Base-by-base conservation (phyloP, 2,797 vertebrate species). In the Liparis tanakae region DNA sequence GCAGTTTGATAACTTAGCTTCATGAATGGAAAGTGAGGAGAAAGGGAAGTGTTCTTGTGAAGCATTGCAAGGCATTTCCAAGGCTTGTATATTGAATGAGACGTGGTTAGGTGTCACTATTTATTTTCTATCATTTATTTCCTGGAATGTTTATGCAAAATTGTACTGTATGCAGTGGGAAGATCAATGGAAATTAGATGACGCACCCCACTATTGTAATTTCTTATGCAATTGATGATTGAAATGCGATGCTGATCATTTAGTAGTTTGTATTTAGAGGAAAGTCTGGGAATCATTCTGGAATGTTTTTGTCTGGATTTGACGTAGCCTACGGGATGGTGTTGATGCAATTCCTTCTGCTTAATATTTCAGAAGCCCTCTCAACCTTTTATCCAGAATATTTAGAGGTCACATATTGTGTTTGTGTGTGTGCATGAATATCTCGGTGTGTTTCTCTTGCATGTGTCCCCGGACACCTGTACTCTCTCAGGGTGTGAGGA, bases 391-490 rank as follows among this genome's bases (percentile, higher is more conserved):
- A 41, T 66, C 14, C 70, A 78, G 57, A 80, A 87, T 77, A 84
- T 80, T 88, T 85, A 81, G 86, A 92, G 88, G 89, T 90, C 86
- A 80, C 71, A 55, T 9, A 1, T 65, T 69, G 68, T 80, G 73
- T 76, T 60, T 65, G 68, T 79, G 63, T 66, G 44, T 33, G 78
- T 81, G 78, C 44, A 25, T 22, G 60, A 15, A 36, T 57, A 30
- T 76, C 3, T 81, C 50, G 80, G 80, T 67, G 87, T 80, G 73
- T 79, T 78, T 77, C 73, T 80, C 70, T 48, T 57, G 87, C 65
- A 65, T 69, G 84, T 79, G 87, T 92, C 90, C 85, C 89, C 81
- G 80, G 86, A 91, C 90, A 90, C 88, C 89, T 92, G 91, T 89
- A 87, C 90, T 87, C 83, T 88, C 88, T 66, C 74, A 74, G 88